Conservation (phyloP, 2,797 vertebrate species). For the Lacerta bilineata region DNA sequence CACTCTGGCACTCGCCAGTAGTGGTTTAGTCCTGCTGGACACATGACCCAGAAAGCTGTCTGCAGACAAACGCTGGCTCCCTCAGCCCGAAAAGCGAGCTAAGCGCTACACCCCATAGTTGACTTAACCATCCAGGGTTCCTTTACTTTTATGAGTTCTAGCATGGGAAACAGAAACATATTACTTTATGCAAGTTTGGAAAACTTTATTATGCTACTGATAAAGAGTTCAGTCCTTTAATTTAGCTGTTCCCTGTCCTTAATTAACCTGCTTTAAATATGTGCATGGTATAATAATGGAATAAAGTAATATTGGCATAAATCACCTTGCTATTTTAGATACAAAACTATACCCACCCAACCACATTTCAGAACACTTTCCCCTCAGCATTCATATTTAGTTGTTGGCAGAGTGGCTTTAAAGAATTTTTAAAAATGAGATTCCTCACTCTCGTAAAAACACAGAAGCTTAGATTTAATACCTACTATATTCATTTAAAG, state of each 20-base stretch:
- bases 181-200: slow-evolving; percentile 13
- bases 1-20: too few species aligned
- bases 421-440: slow-evolving; percentile 62
- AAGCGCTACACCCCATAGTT: too few species aligned
- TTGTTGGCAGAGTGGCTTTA: slow-evolving; percentile 82
- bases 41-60: too few species aligned
- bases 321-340: slow-evolving; percentile 16
- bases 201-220: not conserved
- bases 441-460: slow-evolving; percentile 39
- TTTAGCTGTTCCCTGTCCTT: not conserved
- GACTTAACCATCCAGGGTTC: too few species aligned
- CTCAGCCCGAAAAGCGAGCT: too few species aligned
- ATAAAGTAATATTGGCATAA: slow-evolving; percentile 26
- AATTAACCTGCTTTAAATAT: slow-evolving; percentile 23
- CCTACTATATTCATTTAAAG: slow-evolving; percentile 70
- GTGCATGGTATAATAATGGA: not conserved
- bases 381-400: not conserved
- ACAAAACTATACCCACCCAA: not conserved
- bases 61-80: too few species aligned
- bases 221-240: slow-evolving; percentile 13
- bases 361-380: slow-evolving; percentile 27
- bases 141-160: not conserved
- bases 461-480: slow-evolving; percentile 52
- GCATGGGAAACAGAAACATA: not conserved
- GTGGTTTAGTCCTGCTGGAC: too few species aligned